A percentile compares a stretch with the other conserved stretches of the same genome.
Conservation (phyloP, 2,797 vertebrate genomes). For the Clarias pachynema region DNA sequence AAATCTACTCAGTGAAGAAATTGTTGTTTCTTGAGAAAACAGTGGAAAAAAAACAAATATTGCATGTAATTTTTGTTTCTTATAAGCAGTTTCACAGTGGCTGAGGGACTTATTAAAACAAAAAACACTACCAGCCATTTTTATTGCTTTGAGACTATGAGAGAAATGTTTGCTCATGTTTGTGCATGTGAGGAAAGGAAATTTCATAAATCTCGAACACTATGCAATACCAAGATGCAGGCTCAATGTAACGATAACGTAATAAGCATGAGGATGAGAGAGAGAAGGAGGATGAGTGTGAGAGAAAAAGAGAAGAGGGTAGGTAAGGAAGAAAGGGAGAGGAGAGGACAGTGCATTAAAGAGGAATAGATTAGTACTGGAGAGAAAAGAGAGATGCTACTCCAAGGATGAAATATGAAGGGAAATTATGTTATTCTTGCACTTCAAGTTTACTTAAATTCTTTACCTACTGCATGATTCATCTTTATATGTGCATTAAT, state of each 20-base stretch:
- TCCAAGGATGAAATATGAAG: background rate
- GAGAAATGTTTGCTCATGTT: constrained; percentile 31
- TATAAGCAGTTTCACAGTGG: constrained; percentile 38
- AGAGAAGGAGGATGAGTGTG: background rate
- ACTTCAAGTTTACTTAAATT: background rate
- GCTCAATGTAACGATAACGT: background rate
- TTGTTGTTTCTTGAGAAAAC: background rate
- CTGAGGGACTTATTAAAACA: constrained; percentile 52
- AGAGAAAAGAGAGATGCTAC: background rate
- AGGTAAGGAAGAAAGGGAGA: background rate
- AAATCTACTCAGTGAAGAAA: background rate
- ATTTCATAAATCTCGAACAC: constrained; percentile 28
- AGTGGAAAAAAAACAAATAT: constrained; percentile 10
- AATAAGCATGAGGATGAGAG: constrained; percentile 1
- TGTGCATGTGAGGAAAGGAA: background rate
- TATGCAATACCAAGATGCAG: background rate
- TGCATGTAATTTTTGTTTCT: constrained; percentile 17
- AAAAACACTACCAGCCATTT: constrained; percentile 45
- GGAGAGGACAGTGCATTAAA: background rate
- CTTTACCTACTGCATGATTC: background rate
- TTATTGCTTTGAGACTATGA: constrained; percentile 56
- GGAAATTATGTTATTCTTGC: background rate
- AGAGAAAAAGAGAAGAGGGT: background rate
- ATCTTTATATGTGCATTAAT: background rate
- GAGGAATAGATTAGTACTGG: background rate